These are phyloP conservation scores for Arothron firmamentum DNA, from an alignment of 2,113 vertebrate species.

Conservation along the genomic window DNA sequence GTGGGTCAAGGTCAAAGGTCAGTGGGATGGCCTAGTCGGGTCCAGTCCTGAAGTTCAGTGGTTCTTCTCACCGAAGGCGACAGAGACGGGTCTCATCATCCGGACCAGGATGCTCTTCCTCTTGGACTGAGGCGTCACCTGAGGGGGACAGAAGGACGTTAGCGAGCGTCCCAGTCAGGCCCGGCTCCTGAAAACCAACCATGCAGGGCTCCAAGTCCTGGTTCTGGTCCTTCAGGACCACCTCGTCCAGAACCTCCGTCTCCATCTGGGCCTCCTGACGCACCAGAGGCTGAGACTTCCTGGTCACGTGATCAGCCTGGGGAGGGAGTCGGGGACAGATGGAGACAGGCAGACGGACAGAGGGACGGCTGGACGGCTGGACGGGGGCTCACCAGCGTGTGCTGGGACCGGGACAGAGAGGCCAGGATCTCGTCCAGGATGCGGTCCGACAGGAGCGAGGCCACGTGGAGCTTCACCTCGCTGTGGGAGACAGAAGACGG, in stretches of 20 bases:
- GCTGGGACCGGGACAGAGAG: constrained; percentile 86
- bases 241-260: constrained; percentile 80
- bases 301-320: constrained; percentile 85
- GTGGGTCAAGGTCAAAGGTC: too few relatives aligned
- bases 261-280: constrained; percentile 77
- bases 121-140: constrained; percentile 93
- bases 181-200: constrained; percentile 57
- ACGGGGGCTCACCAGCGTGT: constrained; percentile 82
- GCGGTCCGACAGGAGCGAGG: constrained; percentile 90
- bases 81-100: constrained; percentile 92
- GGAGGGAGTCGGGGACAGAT: background rate
- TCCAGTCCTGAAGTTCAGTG: too few relatives aligned
- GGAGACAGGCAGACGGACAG: background rate
- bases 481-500: constrained; percentile 59
- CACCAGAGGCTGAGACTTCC: constrained; percentile 75
- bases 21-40: too few relatives aligned
- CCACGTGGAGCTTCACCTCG: constrained; percentile 90
- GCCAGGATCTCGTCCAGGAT: constrained; percentile 95
- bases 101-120: constrained; percentile 95
- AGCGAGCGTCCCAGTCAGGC: background rate
- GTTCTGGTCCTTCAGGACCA: constrained; percentile 70
- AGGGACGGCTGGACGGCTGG: background rate
- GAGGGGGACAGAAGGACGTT: background rate
- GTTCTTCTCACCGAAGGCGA: constrained; percentile 94
- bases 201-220: constrained; percentile 80